Conservation (phyloP, 1,140 invertebrate species). For the Sycobia sp. region DNA sequence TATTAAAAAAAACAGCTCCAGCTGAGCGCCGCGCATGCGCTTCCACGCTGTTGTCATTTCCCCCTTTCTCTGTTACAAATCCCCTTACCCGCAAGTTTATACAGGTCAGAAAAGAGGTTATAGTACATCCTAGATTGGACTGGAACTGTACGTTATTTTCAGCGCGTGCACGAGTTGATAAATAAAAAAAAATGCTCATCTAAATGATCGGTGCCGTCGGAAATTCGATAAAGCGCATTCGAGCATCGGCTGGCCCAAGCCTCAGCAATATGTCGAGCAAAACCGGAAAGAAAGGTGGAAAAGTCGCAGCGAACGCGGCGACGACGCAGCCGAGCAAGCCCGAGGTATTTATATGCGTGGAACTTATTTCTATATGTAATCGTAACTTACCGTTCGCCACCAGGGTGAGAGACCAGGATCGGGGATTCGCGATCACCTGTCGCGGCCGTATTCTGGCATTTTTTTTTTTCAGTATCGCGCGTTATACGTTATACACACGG, state of each 20-base stretch:
- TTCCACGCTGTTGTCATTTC: conserved; percentile 1
- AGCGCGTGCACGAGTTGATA: too few relatives aligned
- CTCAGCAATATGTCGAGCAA: conserved; percentile 14
- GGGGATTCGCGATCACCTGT: conserved; percentile 20
- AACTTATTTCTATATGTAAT: background rate
- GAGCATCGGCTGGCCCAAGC: background rate
- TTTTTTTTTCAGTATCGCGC: background rate
- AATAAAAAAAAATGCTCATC: background rate
- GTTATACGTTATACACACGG: too few relatives aligned
- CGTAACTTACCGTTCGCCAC: background rate
- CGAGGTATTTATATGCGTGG: conserved; percentile 6
- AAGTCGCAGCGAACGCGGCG: background rate
- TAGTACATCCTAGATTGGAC: too few relatives aligned
- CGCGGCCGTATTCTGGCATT: conserved; percentile 8
- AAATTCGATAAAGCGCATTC: background rate
- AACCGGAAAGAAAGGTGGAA: conserved; percentile 1
- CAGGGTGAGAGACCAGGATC: too few relatives aligned
- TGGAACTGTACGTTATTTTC: too few relatives aligned
- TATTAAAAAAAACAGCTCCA: too few relatives aligned
- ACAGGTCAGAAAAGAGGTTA: conserved; percentile 14
- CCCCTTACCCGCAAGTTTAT: too few relatives aligned
- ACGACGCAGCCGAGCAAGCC: background rate
- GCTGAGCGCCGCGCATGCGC: conserved; percentile 26
- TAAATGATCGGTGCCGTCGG: background rate
- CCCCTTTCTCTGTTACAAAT: background rate